Evolutionary conservation across 2,888 invertebrate genomes (phyloP).

Genomic region (Elysia crispata): DNA sequence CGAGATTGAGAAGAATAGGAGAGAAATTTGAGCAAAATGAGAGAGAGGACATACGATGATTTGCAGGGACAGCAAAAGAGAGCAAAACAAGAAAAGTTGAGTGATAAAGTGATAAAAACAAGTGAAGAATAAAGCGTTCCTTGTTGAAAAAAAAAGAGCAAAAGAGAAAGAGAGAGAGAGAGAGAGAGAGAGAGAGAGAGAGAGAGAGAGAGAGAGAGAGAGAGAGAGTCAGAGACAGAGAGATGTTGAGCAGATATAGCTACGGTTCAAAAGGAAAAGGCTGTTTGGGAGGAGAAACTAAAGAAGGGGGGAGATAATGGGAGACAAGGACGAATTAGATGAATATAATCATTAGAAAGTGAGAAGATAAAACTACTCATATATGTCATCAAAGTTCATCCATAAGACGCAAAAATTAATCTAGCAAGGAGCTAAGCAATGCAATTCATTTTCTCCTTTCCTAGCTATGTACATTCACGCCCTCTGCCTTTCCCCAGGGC

Average conservation of each 20-base stretch:
- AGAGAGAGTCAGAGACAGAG: too few species aligned
- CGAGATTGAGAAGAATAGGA: too few species aligned
- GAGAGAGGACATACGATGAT: not conserved
- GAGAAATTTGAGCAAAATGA: not conserved
- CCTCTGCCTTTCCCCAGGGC: too few species aligned
- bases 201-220: not conserved
- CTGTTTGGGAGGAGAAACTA: not conserved
- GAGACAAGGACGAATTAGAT: too few species aligned
- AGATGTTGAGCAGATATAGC: too few species aligned
- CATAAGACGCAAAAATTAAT: too few species aligned
- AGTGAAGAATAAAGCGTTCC: not conserved
- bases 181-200: constrained; percentile 1
- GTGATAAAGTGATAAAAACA: constrained; percentile 6
- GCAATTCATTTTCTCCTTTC: too few species aligned
- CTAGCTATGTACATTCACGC: too few species aligned
- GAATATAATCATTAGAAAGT: too few species aligned
- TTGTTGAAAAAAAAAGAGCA: not conserved
- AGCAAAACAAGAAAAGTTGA: not conserved
- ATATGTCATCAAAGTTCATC: too few species aligned
- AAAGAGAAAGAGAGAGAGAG: constrained; percentile 17
- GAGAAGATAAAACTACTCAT: too few species aligned
- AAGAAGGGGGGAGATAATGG: not conserved
- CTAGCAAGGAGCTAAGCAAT: too few species aligned
- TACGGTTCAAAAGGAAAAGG: not conserved
- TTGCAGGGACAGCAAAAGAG: not conserved